These are phyloP conservation scores for Orchestia grillus DNA, from an alignment of 1,140 invertebrate genomes.

Conservation along the genomic window DNA sequence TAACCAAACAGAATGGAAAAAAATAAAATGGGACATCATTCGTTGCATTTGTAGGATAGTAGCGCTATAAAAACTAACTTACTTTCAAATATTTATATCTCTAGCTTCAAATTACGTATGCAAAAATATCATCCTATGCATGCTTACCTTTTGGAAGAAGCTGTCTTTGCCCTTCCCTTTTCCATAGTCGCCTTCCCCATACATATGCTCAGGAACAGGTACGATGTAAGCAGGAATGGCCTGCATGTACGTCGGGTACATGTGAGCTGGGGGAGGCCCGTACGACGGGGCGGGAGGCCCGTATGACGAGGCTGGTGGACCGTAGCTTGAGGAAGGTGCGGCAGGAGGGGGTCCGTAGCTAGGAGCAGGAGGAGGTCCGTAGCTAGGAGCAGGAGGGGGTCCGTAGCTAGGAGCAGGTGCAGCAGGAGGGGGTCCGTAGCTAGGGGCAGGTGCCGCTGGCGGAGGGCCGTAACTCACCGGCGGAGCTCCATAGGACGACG, in stretches of 20 bases:
- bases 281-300: background rate
- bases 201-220: background rate
- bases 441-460: background rate
- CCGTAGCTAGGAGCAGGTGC: background rate
- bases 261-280: background rate
- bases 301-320: background rate
- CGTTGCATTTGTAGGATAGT: too few species aligned
- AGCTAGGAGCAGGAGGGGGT: background rate
- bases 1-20: too few species aligned
- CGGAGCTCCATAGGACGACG: background rate
- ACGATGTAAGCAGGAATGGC: conserved; percentile 39
- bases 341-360: conserved; percentile 14
- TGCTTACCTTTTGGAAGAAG: conserved; percentile 37
- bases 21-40: too few species aligned
- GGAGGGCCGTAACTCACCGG: background rate
- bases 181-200: background rate
- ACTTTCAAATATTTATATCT: too few species aligned
- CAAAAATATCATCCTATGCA: background rate
- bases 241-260: background rate
- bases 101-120: too few species aligned
- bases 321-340: background rate
- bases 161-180: conserved; percentile 22
- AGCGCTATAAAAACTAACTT: too few species aligned
- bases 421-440: background rate
- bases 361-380: background rate